phyloP scores from a whole-genome alignment of 2,888 invertebrate genomes.

The Aphrophora alni region DNA sequence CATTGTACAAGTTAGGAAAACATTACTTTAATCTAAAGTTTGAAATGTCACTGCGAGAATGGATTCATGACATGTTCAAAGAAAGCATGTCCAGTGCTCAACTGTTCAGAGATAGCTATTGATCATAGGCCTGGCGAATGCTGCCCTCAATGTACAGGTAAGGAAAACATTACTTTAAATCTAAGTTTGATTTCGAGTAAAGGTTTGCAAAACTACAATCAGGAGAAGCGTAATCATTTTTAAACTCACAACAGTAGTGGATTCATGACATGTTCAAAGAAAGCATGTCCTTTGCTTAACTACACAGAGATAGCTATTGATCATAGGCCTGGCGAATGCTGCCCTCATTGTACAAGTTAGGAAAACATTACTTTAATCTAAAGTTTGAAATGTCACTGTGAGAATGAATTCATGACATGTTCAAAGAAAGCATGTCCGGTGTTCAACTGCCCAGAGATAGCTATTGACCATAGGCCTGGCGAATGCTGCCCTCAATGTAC shows the following conservation, averaged over 20 bases:
- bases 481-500: constrained; percentile 78
- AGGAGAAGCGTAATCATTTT: too few species aligned
- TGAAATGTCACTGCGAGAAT: constrained; percentile 80
- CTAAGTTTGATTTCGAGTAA: too few species aligned
- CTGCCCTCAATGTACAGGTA: constrained; percentile 70
- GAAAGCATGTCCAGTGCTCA: constrained; percentile 86
- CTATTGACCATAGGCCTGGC: constrained; percentile 73
- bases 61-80: constrained; percentile 78
- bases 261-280: constrained; percentile 78
- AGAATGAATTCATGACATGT: constrained; percentile 72
- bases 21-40: too few species aligned
- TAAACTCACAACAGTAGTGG: constrained; percentile 72
- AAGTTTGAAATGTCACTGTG: constrained; percentile 84
- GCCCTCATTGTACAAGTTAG: constrained; percentile 68
- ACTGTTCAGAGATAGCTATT: constrained; percentile 76
- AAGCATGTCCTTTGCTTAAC: constrained; percentile 88
- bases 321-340: constrained; percentile 81
- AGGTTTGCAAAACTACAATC: too few species aligned
- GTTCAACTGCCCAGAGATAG: constrained; percentile 76
- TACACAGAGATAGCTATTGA: constrained; percentile 75
- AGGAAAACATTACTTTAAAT: too few species aligned
- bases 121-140: constrained; percentile 78
- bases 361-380: too few species aligned
- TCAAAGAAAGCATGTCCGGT: constrained; percentile 88
- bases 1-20: constrained; percentile 65